A percentile compares a stretch with the other conserved stretches of the same genome.
Evolutionary conservation across 2,797 vertebrate genomes (phyloP).

Genomic region (Acrossocheilus fasciatus): DNA sequence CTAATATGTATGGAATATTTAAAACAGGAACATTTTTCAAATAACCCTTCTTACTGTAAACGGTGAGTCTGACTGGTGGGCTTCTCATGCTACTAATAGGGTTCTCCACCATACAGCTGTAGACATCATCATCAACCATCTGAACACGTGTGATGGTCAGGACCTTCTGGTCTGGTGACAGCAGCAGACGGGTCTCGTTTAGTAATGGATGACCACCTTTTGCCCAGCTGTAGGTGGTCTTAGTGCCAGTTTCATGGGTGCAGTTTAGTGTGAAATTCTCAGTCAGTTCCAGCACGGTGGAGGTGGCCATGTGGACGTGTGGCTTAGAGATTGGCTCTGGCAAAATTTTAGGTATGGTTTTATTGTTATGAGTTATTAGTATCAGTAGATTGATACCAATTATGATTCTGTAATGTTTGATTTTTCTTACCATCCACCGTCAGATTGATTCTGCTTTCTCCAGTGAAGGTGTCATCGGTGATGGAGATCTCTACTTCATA

Average conservation of each 20-base stretch:
- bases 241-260: constrained; percentile 91
- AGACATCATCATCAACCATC: constrained; percentile 90
- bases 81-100: constrained; percentile 88
- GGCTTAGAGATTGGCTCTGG: constrained; percentile 90
- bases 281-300: constrained; percentile 90
- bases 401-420: background rate
- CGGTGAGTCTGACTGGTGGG: constrained; percentile 85
- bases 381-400: background rate
- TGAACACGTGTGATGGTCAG: constrained; percentile 90
- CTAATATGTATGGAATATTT: background rate
- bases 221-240: constrained; percentile 90
- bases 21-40: background rate
- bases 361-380: background rate
- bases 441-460: constrained; percentile 92
- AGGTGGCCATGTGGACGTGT: constrained; percentile 82
- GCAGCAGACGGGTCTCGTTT: constrained; percentile 86
- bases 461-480: constrained; percentile 92
- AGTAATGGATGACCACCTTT: constrained; percentile 87
- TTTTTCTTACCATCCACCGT: constrained; percentile 89
- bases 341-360: background rate
- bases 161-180: constrained; percentile 89
- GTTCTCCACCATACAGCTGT: constrained; percentile 89
- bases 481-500: constrained; percentile 98
- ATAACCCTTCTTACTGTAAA: constrained; percentile 87
- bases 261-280: constrained; percentile 92